Percentiles rank a stretch among this genome's conserved stretches.
These are phyloP conservation scores for Stercorarius parasiticus DNA, from an alignment of 2,113 vertebrate genomes.

Conservation along the genomic window DNA sequence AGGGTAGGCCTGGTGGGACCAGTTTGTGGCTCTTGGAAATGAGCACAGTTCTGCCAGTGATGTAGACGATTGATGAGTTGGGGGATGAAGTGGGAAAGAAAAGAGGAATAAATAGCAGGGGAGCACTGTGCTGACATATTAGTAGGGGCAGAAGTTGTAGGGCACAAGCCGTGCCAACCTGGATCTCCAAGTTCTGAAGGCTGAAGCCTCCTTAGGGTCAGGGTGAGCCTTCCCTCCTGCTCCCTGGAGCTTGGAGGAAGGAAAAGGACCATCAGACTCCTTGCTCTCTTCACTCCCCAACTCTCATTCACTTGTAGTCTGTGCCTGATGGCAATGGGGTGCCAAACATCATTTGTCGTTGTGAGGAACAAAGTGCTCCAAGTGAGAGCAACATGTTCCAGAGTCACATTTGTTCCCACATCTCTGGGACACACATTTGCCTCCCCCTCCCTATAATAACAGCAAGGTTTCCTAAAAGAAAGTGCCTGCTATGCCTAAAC, in stretches of 20 bases:
- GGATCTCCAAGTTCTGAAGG: not conserved
- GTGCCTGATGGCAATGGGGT: not conserved
- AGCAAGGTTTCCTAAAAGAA: not conserved
- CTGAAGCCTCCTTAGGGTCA: not conserved
- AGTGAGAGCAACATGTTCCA: not conserved
- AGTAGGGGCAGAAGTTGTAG: not conserved
- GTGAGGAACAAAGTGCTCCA: not conserved
- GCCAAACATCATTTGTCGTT: not conserved
- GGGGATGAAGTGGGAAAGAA: not conserved
- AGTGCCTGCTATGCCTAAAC: not conserved
- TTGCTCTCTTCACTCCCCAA: not conserved
- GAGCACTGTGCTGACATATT: not conserved
- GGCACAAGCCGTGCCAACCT: not conserved
- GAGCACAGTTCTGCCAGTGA: not conserved
- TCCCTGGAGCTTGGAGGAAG: not conserved
- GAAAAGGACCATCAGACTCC: not conserved
- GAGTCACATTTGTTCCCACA: not conserved
- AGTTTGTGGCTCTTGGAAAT: not conserved
- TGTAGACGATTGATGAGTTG: not conserved
- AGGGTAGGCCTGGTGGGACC: not conserved
- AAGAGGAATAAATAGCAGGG: not conserved
- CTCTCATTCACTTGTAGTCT: not conserved
- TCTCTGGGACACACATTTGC: not conserved
- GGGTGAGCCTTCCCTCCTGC: not conserved
- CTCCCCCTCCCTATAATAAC: not conserved